These are phyloP conservation scores for Nymphicus hollandicus DNA, from an alignment of 2,113 vertebrate species.

Conservation along the genomic window DNA sequence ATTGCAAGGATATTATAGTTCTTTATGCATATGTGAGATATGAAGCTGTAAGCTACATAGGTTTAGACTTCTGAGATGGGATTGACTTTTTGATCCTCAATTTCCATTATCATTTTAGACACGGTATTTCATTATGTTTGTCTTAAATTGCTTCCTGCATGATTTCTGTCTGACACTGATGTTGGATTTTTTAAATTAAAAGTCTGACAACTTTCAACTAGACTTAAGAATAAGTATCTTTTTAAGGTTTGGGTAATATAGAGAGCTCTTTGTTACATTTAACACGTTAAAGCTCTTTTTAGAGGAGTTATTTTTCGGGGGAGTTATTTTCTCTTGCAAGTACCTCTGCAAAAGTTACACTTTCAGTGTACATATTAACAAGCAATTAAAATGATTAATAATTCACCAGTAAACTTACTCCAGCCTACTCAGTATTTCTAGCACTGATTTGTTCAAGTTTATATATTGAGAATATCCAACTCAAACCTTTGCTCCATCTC, in stretches of 20 bases:
- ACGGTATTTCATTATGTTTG: not conserved
- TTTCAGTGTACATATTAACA: not conserved
- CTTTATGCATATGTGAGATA: not conserved
- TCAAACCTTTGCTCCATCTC: not conserved
- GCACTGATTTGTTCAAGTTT: not conserved
- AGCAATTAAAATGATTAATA: not conserved
- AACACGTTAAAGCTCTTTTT: not conserved
- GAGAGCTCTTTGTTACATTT: not conserved
- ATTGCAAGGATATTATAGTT: not conserved
- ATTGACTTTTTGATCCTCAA: not conserved
- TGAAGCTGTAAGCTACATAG: not conserved
- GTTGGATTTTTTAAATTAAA: not conserved
- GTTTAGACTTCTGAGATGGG: not conserved
- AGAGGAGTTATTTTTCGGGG: not conserved
- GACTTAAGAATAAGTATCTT: not conserved
- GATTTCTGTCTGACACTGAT: not conserved
- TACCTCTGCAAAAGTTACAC: not conserved
- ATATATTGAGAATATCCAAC: not conserved
- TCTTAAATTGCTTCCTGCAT: not conserved
- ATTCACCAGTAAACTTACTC: not conserved
- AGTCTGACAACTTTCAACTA: not conserved
- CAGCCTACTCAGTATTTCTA: not conserved
- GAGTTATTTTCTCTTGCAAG: not conserved
- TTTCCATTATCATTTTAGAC: not conserved
- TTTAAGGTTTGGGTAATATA: not conserved